Base-by-base conservation (phyloP, 1,140 invertebrate genomes). In the Lordiphosa mommai region DNA sequence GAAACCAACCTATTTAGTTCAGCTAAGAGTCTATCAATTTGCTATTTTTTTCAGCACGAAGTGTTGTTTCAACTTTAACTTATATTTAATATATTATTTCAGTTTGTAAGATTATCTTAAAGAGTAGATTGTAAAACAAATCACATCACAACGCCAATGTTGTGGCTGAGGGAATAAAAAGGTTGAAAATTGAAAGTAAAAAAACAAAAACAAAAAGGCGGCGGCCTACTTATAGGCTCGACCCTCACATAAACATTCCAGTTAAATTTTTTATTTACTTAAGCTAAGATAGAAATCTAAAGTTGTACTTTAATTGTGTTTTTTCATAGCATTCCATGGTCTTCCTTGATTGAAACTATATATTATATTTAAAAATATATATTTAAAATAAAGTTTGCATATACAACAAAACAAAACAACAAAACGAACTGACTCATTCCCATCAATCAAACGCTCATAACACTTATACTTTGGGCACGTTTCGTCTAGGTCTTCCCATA, bases 331-430 rank as follows among this genome's bases (percentile, higher is more conserved):
- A 59, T 84, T 84, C 72, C 77, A 84, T 72, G 68, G 77, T 84
- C 77, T 84, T 84, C 77, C 77, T 84, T 84, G 46, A 27, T 43
- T 43, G 7, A 17, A 84, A 72, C 77, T 33, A 53, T 20, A 33
- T 41, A 33, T 49, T 46, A 58, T 32, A 12, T 23, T 46, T 14
- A 51, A 17, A 34, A 2, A 41, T 55, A 63, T 30, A 59, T 52
- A 73, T 59, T 82, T 71, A 60, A 72, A 84, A 77, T 85, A 85
- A 84, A 84, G 79, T 61, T 77, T 70, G 66, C 53, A 70, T 71
- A 76, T 66, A 46, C 51, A 73, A 52, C 14, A 36, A 10, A 3
- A 43, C 6, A 52, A 48, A 47, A 44, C 48, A 30, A 59, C 13
- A 38, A 17, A 60, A 20, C 43, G 47, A 60, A 66, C 51, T 80